Percentiles rank a stretch among this genome's conserved stretches.
phyloP scores from a whole-genome alignment of 2,797 vertebrate genomes.

The Onychomys arenicola region DNA sequence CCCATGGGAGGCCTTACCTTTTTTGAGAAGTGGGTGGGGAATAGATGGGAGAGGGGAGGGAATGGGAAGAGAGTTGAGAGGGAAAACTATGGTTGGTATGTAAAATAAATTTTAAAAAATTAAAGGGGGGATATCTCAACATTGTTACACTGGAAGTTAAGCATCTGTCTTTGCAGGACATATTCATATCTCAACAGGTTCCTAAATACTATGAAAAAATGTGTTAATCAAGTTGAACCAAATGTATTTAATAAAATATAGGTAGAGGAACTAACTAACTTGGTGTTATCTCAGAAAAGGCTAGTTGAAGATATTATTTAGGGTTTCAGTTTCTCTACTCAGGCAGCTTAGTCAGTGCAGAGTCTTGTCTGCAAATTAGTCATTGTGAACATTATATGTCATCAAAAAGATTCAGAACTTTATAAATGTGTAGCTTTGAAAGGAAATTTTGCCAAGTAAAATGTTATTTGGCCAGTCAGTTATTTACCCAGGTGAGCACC shows the following conservation, averaged over 20 bases:
- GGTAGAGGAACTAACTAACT: not conserved
- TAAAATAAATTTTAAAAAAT: no score
- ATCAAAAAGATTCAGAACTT: no score
- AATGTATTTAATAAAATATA: not conserved
- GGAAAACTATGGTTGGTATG: no score
- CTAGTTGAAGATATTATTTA: no score
- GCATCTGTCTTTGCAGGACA: no score
- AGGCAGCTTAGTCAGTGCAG: not conserved
- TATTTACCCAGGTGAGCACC: not conserved
- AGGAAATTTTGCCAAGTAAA: not conserved
- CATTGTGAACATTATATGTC: not conserved
- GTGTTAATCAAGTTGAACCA: not conserved
- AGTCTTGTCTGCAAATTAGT: not conserved
- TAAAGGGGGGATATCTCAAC: not conserved
- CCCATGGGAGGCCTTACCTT: no score
- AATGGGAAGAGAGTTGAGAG: no score
- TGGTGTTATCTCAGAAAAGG: not conserved
- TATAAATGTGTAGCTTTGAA: not conserved
- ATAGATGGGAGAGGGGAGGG: no score
- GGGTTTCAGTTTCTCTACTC: no score
- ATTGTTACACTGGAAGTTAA: not conserved
- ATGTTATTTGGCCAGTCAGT: not conserved
- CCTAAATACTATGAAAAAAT: not conserved
- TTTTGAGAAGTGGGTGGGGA: no score
- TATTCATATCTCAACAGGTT: not conserved